Evolutionary conservation across 2,113 vertebrate genomes (phyloP).

Genomic region (Mola mola): DNA sequence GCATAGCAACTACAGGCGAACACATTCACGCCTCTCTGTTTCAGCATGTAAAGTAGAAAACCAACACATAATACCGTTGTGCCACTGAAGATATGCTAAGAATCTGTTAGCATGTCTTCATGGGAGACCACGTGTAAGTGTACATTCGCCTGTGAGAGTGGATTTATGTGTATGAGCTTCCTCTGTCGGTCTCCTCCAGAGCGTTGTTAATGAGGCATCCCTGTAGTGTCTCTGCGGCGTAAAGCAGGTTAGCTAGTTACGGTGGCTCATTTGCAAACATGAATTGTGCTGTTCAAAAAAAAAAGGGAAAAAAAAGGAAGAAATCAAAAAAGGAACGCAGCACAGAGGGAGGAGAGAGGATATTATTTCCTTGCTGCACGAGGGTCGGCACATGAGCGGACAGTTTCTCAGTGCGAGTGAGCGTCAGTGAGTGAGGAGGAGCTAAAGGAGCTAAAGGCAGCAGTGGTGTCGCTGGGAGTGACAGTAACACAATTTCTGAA

Average conservation of each 20-base stretch:
- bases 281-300: constrained; percentile 44
- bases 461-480: constrained; percentile 40
- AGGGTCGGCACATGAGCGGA: constrained; percentile 48
- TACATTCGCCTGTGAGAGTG: constrained; percentile 1
- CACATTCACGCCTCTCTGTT: constrained; percentile 12
- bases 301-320: too few relatives aligned
- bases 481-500: constrained; percentile 24
- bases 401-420: constrained; percentile 43
- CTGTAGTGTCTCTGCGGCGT: constrained; percentile 14
- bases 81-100: constrained; percentile 33
- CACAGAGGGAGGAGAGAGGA: constrained; percentile 26
- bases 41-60: constrained; percentile 1
- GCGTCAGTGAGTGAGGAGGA: constrained; percentile 7
- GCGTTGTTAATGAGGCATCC: constrained; percentile 19
- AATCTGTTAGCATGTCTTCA: constrained; percentile 1
- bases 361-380: constrained; percentile 46
- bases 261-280: constrained; percentile 66
- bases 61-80: constrained; percentile 1
- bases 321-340: too few relatives aligned
- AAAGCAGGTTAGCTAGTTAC: constrained; percentile 5
- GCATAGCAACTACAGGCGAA: constrained; percentile 5
- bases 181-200: constrained; percentile 8
- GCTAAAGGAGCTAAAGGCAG: constrained; percentile 40
- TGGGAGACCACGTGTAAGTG: constrained; percentile 5
- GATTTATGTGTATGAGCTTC: background rate